phyloP scores from a whole-genome alignment of 2,888 invertebrate species.

The Athalia cordata region DNA sequence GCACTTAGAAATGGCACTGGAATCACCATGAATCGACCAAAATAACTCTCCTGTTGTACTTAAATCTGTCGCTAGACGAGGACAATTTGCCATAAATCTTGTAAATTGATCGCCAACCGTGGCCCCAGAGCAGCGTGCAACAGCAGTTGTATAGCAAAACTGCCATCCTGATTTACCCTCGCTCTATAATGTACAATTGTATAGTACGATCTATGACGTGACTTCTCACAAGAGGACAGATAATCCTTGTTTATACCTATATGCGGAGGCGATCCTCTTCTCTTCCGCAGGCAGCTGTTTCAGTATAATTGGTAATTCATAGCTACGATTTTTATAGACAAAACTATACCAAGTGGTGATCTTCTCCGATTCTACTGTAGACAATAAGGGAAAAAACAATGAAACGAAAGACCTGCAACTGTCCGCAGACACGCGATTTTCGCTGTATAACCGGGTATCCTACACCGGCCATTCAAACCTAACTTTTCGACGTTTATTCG shows the following conservation, averaged over 20 bases:
- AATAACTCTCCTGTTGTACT: slow-evolving; percentile 26
- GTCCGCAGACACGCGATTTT: not conserved
- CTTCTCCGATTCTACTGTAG: not conserved
- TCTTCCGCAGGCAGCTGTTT: not conserved
- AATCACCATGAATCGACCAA: slow-evolving; percentile 1
- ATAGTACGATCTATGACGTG: slow-evolving; percentile 2
- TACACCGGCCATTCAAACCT: not conserved
- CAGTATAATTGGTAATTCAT: slow-evolving; percentile 26
- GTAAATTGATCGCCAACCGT: slow-evolving; percentile 1
- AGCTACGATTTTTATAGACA: slow-evolving; percentile 10
- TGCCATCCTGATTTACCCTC: too few relatives aligned
- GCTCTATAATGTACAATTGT: not conserved
- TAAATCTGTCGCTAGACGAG: slow-evolving; percentile 17
- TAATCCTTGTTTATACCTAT: not conserved
- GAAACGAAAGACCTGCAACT: not conserved
- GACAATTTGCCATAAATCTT: slow-evolving; percentile 26
- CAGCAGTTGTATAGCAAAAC: too few relatives aligned
- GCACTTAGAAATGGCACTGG: slow-evolving; percentile 1
- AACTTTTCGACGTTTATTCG: slow-evolving; percentile 12
- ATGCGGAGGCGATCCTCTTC: not conserved
- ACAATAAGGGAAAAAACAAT: not conserved
- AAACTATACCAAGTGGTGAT: not conserved
- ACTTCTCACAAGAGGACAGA: not conserved
- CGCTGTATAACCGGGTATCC: not conserved
- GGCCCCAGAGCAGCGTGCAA: too few relatives aligned